Evolutionary conservation across 2,797 vertebrate genomes (phyloP), one percentile per base, ranked within the genome.

Genomic region (Hafferia zeledoni): DNA sequence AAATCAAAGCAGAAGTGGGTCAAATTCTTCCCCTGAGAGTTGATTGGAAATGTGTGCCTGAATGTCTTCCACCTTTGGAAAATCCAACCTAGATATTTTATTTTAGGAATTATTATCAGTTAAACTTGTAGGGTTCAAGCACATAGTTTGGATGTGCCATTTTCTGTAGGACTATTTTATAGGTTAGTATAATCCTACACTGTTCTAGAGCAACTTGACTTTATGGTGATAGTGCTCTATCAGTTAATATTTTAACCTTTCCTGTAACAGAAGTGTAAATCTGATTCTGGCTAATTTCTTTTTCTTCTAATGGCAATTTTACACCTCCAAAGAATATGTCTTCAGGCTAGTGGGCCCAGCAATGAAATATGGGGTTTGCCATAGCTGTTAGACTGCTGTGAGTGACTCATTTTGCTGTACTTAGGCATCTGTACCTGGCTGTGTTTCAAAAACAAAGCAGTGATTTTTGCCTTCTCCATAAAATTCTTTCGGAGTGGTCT

Each of bases 111-210:
- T 33, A 14, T 17, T 24, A 75, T 64, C 41, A 46, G 11, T 39
- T 77, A 44, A 87, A 63, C 5, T 49, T 52, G 8, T 17, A 30
- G 28, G 10, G 5, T 22, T 65, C 37, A n/a, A 23, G 13, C 9
- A 4, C 2, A 2, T 53, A 7, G 9, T 28, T 87, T 47, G 39
- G 59, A 41, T 0, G 0, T 65, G 30, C 19, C 24, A 13, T 69
- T 86, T 91, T 76, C 67, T 72, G 13, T 28, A 27, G 55, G 33
- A 28, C 31, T 65, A 0, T 50, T 57, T 71, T 69, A 10, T 52
- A 60, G 52, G 14, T 44, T 55, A 10, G 11, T 59, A 7, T 13
- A 61, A 64, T 30, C 28, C 59, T 64, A 59, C 9, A 25, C 5
- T 33, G 14, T 41, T 92, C 44, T 47, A 28, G 11, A 63, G 5